These are phyloP conservation scores for Zosterops lateralis DNA, from an alignment of 2,113 vertebrate species.

Conservation along the genomic window DNA sequence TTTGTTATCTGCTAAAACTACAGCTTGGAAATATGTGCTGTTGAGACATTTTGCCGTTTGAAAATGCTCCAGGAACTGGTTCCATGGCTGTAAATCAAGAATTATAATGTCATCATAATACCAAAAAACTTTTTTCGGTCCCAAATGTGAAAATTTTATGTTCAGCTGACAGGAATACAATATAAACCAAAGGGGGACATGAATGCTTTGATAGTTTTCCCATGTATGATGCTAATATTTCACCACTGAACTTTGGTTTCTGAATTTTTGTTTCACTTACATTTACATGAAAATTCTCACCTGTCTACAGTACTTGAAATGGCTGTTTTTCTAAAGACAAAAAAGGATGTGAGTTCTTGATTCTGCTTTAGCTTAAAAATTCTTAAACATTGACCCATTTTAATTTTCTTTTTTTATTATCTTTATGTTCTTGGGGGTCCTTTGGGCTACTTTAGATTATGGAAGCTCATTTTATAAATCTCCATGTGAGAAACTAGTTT, in stretches of 20 bases:
- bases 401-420: not conserved
- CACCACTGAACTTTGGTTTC: not conserved
- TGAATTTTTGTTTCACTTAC: not conserved
- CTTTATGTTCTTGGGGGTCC: not conserved
- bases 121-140: not conserved
- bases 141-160: not conserved
- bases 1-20: not conserved
- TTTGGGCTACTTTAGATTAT: not conserved
- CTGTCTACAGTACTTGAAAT: not conserved
- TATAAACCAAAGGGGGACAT: not conserved
- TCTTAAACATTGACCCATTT: not conserved
- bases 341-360: not conserved
- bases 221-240: not conserved
- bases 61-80: not conserved
- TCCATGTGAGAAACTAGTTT: not conserved
- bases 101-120: not conserved
- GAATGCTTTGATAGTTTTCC: not conserved
- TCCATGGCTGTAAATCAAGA: slow-evolving; percentile 5
- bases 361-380: not conserved
- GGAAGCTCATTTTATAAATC: not conserved
- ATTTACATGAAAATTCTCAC: not conserved
- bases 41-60: slow-evolving; percentile 10
- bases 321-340: not conserved
- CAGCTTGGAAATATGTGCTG: not conserved
- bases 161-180: not conserved